Evolutionary conservation across 2,797 vertebrate species (phyloP).

Genomic region (Crenuchus spilurus): DNA sequence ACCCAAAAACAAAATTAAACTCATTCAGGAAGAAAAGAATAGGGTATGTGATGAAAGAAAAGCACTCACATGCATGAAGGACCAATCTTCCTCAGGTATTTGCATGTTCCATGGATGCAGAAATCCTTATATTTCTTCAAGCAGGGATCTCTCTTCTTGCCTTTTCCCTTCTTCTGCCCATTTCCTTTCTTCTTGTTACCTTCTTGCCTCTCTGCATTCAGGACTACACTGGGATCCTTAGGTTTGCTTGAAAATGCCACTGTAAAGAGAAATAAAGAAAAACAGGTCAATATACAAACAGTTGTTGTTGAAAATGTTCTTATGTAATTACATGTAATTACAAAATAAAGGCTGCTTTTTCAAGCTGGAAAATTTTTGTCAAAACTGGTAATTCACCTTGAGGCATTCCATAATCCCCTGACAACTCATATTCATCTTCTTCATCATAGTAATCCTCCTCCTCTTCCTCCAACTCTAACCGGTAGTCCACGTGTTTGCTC

Average conservation of each 20-base stretch:
- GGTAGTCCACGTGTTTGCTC: conserved; percentile 41
- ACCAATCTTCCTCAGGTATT: conserved; percentile 80
- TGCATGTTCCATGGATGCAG: conserved; percentile 94
- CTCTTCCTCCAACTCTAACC: conserved; percentile 25
- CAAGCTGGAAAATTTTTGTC: neutral
- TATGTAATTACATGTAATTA: neutral
- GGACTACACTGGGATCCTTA: conserved; percentile 73
- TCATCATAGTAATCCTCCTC: conserved; percentile 58
- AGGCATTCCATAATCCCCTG: conserved; percentile 70
- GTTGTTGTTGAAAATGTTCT: neutral
- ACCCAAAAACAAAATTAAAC: neutral
- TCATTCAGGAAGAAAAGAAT: neutral
- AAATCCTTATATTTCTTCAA: conserved; percentile 91
- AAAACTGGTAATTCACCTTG: conserved; percentile 61
- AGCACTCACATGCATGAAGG: conserved; percentile 91
- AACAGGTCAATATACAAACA: neutral
- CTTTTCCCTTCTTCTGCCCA: conserved; percentile 83
- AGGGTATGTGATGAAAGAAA: neutral
- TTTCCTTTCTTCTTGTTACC: conserved; percentile 56
- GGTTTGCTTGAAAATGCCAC: conserved; percentile 91
- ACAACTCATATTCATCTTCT: conserved; percentile 70
- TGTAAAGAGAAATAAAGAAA: conserved; percentile 54
- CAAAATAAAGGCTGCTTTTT: too few relatives aligned
- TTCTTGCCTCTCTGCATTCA: conserved; percentile 71
- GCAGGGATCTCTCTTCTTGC: conserved; percentile 94